Conservation (phyloP, 2,888 invertebrate species). For the Drosophila paramelanica region DNA sequence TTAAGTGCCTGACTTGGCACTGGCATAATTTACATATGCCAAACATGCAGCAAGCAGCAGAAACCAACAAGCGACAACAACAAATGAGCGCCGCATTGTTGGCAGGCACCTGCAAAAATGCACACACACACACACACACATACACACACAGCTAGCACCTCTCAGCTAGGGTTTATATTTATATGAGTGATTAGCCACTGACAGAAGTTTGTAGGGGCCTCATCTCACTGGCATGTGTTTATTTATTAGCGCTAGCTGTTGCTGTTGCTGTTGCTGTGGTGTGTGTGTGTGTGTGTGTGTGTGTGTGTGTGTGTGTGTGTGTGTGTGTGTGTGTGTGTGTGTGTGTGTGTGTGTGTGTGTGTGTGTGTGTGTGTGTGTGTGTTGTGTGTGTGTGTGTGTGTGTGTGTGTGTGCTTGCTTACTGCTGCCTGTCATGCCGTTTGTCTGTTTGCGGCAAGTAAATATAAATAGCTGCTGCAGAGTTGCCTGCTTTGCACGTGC, state of each 20-base stretch:
- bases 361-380: conserved; percentile 1
- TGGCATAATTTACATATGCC: conserved; percentile 78
- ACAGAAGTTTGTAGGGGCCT: conserved; percentile 24
- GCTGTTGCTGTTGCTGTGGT: conserved; percentile 35
- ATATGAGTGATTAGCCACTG: conserved; percentile 77
- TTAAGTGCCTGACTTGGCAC: conserved; percentile 75
- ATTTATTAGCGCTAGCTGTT: conserved; percentile 74
- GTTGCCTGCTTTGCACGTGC: conserved; percentile 48
- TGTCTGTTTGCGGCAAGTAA: conserved; percentile 70
- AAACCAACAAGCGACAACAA: conserved; percentile 21
- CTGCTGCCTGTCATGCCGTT: conserved; percentile 30
- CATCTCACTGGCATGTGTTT: conserved; percentile 58
- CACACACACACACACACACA: conserved; percentile 5
- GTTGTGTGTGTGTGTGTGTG: background rate
- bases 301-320: conserved; percentile 3
- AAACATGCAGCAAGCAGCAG: conserved; percentile 54
- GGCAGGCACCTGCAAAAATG: conserved; percentile 46
- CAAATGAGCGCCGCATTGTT: conserved; percentile 59
- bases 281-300: conserved; percentile 4
- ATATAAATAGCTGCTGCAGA: conserved; percentile 60
- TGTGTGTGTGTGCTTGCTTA: conserved; percentile 16
- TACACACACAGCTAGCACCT: conserved; percentile 21
- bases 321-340: conserved; percentile 5
- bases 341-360: conserved; percentile 2
- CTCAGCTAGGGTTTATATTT: conserved; percentile 63